phyloP scores from a whole-genome alignment of 2,113 vertebrate species.

The Lipophrys pholis region DNA sequence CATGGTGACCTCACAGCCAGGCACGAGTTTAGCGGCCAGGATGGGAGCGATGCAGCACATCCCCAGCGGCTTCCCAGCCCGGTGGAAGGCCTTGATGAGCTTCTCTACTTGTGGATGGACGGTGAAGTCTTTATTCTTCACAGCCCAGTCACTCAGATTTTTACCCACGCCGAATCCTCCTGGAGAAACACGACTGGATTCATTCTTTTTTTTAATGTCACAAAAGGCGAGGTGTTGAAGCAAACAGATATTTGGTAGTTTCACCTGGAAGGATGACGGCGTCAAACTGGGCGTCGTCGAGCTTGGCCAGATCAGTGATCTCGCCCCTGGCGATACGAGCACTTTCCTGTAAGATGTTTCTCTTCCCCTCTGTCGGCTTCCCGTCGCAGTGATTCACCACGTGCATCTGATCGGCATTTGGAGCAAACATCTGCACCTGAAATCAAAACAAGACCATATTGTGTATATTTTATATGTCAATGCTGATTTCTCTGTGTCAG shows the following conservation, averaged over 20 bases:
- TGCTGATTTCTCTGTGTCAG: too few species aligned
- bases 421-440: slow-evolving; percentile 93
- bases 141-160: slow-evolving; percentile 91
- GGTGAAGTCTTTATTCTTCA: slow-evolving; percentile 85
- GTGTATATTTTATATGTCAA: too few species aligned
- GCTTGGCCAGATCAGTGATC: slow-evolving; percentile 84
- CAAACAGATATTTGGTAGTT: neutral
- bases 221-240: neutral
- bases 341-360: slow-evolving; percentile 92
- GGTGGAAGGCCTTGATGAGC: slow-evolving; percentile 84
- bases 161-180: slow-evolving; percentile 95
- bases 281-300: slow-evolving; percentile 85
- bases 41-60: slow-evolving; percentile 91
- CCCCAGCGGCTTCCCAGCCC: slow-evolving; percentile 88
- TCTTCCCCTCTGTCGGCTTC: slow-evolving; percentile 88
- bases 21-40: slow-evolving; percentile 88
- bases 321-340: slow-evolving; percentile 95
- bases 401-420: slow-evolving; percentile 91
- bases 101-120: slow-evolving; percentile 81
- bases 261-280: slow-evolving; percentile 92
- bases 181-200: slow-evolving; percentile 37
- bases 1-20: slow-evolving; percentile 89
- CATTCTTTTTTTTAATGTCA: neutral
- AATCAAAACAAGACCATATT: slow-evolving; percentile 9
- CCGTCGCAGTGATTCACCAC: slow-evolving; percentile 93